Conservation (phyloP, 2,888 invertebrate genomes). For the Yponomeuta malinellus region DNA sequence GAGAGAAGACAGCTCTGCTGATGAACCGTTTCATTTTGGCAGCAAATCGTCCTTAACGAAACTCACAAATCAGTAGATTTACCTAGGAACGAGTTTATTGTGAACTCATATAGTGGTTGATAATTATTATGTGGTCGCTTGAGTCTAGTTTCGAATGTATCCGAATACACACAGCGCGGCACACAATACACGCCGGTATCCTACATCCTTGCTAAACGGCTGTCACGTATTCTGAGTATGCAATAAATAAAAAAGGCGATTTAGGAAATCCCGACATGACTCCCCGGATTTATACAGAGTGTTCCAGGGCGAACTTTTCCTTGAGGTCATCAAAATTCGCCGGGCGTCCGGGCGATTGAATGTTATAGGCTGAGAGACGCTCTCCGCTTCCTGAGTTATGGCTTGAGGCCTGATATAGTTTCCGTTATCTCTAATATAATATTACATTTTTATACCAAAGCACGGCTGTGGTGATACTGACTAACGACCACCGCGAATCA, state of each 20-base stretch:
- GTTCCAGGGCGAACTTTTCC: conserved; percentile 61
- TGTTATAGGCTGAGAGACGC: conserved; percentile 67
- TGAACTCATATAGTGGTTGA: too few relatives aligned
- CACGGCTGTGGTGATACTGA: not conserved
- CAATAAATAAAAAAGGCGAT: conserved; percentile 71
- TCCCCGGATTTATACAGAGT: conserved; percentile 69
- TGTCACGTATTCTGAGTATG: conserved; percentile 25
- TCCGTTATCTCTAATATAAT: conserved; percentile 10
- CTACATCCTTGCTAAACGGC: conserved; percentile 15
- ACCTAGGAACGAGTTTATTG: too few relatives aligned
- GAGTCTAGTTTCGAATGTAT: too few relatives aligned
- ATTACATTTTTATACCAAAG: conserved; percentile 16
- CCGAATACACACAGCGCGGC: not conserved
- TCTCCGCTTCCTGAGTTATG: conserved; percentile 63
- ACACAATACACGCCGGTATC: not conserved
- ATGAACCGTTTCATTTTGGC: too few relatives aligned
- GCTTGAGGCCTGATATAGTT: conserved; percentile 32
- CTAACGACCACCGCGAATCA: not conserved
- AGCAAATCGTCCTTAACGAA: too few relatives aligned
- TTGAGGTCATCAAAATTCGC: conserved; percentile 70
- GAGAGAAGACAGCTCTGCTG: too few relatives aligned
- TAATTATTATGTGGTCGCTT: too few relatives aligned
- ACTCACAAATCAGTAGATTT: too few relatives aligned
- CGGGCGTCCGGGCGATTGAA: conserved; percentile 70
- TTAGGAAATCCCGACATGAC: conserved; percentile 71